Base-by-base conservation (phyloP, 1,140 invertebrate genomes). In the Diuraphis noxia region DNA sequence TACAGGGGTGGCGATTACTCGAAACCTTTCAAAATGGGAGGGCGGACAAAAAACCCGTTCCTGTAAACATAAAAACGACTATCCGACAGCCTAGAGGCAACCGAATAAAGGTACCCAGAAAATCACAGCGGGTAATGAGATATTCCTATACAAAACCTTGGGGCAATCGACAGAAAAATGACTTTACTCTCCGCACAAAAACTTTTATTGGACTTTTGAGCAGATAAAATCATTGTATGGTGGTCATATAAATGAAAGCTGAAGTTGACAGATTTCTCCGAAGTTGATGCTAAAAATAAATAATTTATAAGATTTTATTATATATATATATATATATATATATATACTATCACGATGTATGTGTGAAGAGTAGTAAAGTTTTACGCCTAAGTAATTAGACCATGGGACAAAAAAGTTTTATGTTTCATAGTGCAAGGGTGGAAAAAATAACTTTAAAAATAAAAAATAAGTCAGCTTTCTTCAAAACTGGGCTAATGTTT, bases 401-500 rank as follows among this genome's bases (percentile, higher is more conserved):
- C 13, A 88, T 52, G n/a, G 5, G 25, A 40, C 49, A 40, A 56
- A 63, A 87, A 72, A 88, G 10, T 40, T 40, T 56, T 63, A 63
- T 88, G 10, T 40, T 88, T 88, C 40, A 34, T 36, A 77, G 23
- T 41, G 25, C 8, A 40, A 23, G 34, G 77, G 25, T 46, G 43
- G n/a, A 91, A 82, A 89, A 91, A 81, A 91, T 43, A 38, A 91
- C 43, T 49, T 91, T 82, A 46, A 49, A 17, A 81, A 79, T n/a
- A 90, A 63, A 90, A 88, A 72, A 89, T 34, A 90, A 46, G 88
- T 90, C 89, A 52, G 23, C 72, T 77, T 79, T 41, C 40, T 82
- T 52, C 25, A 34, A 91, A 91, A 91, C 72, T 40, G 43, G 6
- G 77, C 89, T 91, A 91, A 79, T 91, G 43, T 49, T 79, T 43